Base-by-base conservation (phyloP, 2,113 vertebrate genomes). In the Pomatorhinus ruficollis region DNA sequence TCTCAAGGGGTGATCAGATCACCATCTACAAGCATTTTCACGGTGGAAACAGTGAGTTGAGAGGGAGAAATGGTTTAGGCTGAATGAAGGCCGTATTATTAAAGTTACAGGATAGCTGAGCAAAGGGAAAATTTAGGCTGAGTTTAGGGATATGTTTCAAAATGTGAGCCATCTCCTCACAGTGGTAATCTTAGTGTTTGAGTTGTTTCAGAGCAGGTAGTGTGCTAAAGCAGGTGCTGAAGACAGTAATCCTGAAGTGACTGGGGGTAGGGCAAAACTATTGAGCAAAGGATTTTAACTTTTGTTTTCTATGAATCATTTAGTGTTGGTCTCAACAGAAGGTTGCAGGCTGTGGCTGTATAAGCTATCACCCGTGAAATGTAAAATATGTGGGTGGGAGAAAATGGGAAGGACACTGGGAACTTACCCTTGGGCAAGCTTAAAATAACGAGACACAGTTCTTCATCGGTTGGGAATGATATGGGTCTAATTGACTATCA, bases 401-500 rank as follows among this genome's bases (percentile, higher is more conserved):
- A 81, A 92, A 93, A 74, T 88, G 83, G 72, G 78, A 95, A 94
- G 90, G 93, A 95, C 93, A 90, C 49, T 56, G 44, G 86, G 69
- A 95, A 87, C 91, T 93, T 97, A 89, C 83, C 95, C 87, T 89
- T 86, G 86, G 93, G 89, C 77, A 82, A 76, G 49, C 69, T 94
- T 86, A 80, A 79, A 83, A 94, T 92, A 92, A 94, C 91, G 72
- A 93, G 93, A 69, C 69, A 78, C 74, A 83, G 94, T 89, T 96
- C 83, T 96, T 95, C 86, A 86, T 96, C 82, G 96, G 12, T 90
- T 91, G 83, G 83, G 83, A 97, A 74, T 84, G 56, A 89, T 96
- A 89, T 65, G 83, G 77, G 80, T 78, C 86, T 97, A 96, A 96
- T 84, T 93, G 96, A 90, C 95, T 94, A 96, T 90, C 96, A 96